Base-by-base conservation (phyloP, 2,113 vertebrate genomes). In the Smithornis capensis region DNA sequence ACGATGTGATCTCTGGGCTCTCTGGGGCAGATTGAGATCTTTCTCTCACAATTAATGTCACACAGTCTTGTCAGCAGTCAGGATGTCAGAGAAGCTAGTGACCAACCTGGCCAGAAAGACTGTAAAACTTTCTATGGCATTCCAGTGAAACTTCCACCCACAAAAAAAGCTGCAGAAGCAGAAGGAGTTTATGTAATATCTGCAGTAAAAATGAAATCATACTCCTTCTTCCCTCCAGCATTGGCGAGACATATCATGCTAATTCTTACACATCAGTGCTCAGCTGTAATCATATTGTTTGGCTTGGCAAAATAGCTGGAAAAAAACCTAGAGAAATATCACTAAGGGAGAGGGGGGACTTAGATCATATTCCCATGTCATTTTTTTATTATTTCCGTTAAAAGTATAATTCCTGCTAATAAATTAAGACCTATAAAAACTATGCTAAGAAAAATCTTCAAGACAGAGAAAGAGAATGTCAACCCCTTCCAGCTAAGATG, bases 331-430 rank as follows among this genome's bases (percentile, higher is more conserved):
- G 92, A 96, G 97, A 97, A 97, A 89, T 96, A 95, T 97, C 92
- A 93, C 90, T 96, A 92, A 90, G 91, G 80, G 90, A 97, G 91
- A 97, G 86, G 21, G 50, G 89, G 29, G 91, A 93, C 97, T 98
- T 97, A 97, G 97, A 97, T 98, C 97, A 97, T 97, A 80, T 97
- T 98, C 93, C 92, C 95, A 96, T 95, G 94, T 93, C 89, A 96
- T 97, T 97, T 98, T 97, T 97, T 97, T 93, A 95, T 94, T 6
- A 96, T 97, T 97, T 97, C 97, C 83, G 45, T 98, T 97, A 96
- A 97, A 97, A 95, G 81, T 82, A 70, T 92, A 97, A 96, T 87
- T 96, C 85, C 40, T 95, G 90, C 90, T 97, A 97, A 97, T 97
- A 98, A 98, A 98, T 97, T 97, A 96, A 97, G 90, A 94, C 82